phyloP scores from a whole-genome alignment of 2,113 vertebrate genomes.

The Smithornis capensis region DNA sequence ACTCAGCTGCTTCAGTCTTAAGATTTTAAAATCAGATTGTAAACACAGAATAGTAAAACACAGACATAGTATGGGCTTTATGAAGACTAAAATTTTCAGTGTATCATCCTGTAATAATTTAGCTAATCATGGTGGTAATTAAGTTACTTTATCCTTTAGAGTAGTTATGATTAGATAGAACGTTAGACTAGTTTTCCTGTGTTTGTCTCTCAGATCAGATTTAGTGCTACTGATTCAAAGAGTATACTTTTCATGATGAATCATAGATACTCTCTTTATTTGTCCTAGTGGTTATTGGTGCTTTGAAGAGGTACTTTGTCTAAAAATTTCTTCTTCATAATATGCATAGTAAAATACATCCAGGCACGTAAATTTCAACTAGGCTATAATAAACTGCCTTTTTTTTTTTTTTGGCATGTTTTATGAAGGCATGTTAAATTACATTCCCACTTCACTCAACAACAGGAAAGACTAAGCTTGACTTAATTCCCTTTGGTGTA shows the following conservation, averaged over 20 bases:
- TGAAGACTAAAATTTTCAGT: neutral
- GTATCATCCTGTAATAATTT: neutral
- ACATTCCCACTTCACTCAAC: neutral
- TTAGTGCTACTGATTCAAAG: neutral
- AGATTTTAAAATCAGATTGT: neutral
- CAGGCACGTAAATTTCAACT: neutral
- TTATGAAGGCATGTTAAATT: neutral
- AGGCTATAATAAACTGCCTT: neutral
- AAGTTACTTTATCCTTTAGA: neutral
- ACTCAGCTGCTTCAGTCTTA: no score
- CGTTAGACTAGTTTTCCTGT: neutral
- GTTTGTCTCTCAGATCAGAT: neutral
- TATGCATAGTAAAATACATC: neutral
- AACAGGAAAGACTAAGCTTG: neutral
- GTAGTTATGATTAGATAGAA: neutral
- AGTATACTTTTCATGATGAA: neutral
- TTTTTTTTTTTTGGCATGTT: neutral
- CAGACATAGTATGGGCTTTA: neutral
- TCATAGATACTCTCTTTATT: neutral
- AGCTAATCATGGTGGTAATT: neutral
- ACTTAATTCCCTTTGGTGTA: neutral
- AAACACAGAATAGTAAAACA: neutral
- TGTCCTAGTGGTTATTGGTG: neutral
- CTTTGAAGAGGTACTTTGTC: neutral
- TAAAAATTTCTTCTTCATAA: neutral